phyloP scores from a whole-genome alignment of 2,888 invertebrate genomes.

The Venusia cambrica region DNA sequence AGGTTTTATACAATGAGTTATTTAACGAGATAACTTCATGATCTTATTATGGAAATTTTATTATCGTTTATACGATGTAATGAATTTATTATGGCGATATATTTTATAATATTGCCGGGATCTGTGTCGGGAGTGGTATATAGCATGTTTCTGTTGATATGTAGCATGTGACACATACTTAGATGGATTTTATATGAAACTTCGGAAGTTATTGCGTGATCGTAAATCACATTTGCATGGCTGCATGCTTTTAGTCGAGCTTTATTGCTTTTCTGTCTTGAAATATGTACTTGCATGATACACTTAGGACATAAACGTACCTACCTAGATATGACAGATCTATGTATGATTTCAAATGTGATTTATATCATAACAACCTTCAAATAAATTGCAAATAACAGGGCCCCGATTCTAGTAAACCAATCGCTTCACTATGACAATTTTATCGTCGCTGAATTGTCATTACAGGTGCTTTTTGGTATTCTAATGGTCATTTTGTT shows the following conservation, averaged over 20 bases:
- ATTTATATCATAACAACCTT: no score
- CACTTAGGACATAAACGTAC: no score
- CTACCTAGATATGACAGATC: no score
- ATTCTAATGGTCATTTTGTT: no score
- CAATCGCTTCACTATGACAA: no score
- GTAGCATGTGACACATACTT: constrained; percentile 10
- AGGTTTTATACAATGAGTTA: constrained; percentile 73
- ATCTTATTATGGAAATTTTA: constrained; percentile 45
- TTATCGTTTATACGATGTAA: constrained; percentile 33
- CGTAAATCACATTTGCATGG: constrained; percentile 9
- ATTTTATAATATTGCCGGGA: constrained; percentile 23
- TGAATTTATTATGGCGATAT: constrained; percentile 36
- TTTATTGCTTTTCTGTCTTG: constrained; percentile 4
- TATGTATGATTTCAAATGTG: no score
- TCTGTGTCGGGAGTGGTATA: constrained; percentile 15
- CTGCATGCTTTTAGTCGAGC: constrained; percentile 4
- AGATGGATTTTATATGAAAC: constrained; percentile 9
- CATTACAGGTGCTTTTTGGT: no score
- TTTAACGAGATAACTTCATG: constrained; percentile 56
- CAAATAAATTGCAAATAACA: no score
- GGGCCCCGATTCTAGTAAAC: no score
- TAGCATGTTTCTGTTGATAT: constrained; percentile 12
- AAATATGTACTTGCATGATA: no score
- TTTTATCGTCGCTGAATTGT: no score
- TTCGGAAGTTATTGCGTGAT: constrained; percentile 7